A percentile compares a stretch with the other conserved stretches of the same genome.
phyloP scores from a whole-genome alignment of 2,113 vertebrate species.

The Epinephelus cyanopodus region DNA sequence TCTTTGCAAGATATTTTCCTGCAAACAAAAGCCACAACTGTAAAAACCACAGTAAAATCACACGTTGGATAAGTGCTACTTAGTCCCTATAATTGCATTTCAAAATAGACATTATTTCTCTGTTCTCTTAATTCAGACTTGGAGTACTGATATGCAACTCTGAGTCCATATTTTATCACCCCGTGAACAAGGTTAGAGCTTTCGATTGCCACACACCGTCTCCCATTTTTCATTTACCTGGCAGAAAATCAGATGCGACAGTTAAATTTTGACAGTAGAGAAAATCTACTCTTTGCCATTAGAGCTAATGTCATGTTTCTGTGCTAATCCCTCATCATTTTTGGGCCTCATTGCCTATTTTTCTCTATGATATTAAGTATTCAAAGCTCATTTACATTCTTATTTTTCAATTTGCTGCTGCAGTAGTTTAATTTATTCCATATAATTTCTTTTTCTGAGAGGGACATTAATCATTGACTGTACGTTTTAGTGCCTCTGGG shows the following conservation, averaged over 20 bases:
- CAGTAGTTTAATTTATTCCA: conserved; percentile 99
- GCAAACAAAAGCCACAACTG: conserved; percentile 22
- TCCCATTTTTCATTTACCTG: conserved; percentile 86
- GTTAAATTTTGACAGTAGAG: conserved; percentile 86
- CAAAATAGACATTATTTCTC: conserved; percentile 53
- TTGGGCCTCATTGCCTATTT: conserved; percentile 92
- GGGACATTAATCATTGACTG: conserved; percentile 99
- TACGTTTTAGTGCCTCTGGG: conserved; percentile 98
- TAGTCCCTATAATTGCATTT: conserved; percentile 53
- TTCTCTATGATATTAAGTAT: conserved; percentile 99
- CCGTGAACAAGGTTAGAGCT: conserved; percentile 83
- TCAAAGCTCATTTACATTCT: conserved; percentile 99
- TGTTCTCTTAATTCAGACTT: conserved; percentile 69
- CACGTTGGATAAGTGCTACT: conserved; percentile 40
- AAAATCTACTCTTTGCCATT: conserved; percentile 87
- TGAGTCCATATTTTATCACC: conserved; percentile 78
- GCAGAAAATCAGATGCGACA: conserved; percentile 84
- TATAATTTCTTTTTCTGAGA: conserved; percentile 99
- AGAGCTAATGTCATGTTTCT: conserved; percentile 90
- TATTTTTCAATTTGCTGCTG: conserved; percentile 99
- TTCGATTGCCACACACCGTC: conserved; percentile 80
- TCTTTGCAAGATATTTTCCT: conserved; percentile 4
- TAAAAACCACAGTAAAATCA: conserved; percentile 14
- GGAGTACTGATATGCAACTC: conserved; percentile 70
- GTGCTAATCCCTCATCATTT: conserved; percentile 93